Evolutionary conservation across 1,140 invertebrate species (phyloP).

Genomic region (Drosophila biarmipes): DNA sequence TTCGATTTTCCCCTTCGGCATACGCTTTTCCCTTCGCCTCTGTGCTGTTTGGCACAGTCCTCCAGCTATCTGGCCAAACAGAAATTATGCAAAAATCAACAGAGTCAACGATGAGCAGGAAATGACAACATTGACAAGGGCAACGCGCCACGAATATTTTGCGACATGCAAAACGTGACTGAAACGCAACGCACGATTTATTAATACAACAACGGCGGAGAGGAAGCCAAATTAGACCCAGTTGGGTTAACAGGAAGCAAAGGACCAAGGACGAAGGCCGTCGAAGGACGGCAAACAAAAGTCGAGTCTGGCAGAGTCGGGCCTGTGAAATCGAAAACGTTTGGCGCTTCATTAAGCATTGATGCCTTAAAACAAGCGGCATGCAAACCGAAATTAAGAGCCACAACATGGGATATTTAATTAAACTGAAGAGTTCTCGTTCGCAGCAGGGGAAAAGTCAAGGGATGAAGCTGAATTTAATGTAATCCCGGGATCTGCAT

Average conservation of each 20-base stretch:
- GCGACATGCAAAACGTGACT: constrained; percentile 69
- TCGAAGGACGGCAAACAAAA: constrained; percentile 41
- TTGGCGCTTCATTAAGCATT: constrained; percentile 79
- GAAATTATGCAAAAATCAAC: constrained; percentile 65
- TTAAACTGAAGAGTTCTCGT: constrained; percentile 31
- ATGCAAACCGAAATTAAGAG: constrained; percentile 46
- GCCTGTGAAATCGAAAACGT: constrained; percentile 72
- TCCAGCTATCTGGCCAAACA: constrained; percentile 61
- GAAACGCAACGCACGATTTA: constrained; percentile 76
- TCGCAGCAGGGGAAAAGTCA: neutral
- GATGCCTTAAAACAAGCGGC: constrained; percentile 52
- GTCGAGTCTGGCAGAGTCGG: constrained; percentile 16
- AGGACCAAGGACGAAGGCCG: constrained; percentile 22
- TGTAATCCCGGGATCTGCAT: neutral
- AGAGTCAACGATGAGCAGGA: constrained; percentile 50
- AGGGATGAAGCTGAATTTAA: neutral
- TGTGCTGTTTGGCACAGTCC: constrained; percentile 42
- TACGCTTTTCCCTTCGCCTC: constrained; percentile 4
- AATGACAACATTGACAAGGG: constrained; percentile 64
- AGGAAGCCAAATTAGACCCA: constrained; percentile 60
- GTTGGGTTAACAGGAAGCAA: constrained; percentile 66
- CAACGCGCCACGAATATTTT: constrained; percentile 60
- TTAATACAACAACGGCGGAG: constrained; percentile 57
- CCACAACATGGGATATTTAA: constrained; percentile 46
- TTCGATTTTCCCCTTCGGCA: constrained; percentile 28